Evolutionary conservation across 2,797 vertebrate genomes (phyloP), one percentile per base, ranked within the genome.

Genomic region (Artibeus jamaicensis): DNA sequence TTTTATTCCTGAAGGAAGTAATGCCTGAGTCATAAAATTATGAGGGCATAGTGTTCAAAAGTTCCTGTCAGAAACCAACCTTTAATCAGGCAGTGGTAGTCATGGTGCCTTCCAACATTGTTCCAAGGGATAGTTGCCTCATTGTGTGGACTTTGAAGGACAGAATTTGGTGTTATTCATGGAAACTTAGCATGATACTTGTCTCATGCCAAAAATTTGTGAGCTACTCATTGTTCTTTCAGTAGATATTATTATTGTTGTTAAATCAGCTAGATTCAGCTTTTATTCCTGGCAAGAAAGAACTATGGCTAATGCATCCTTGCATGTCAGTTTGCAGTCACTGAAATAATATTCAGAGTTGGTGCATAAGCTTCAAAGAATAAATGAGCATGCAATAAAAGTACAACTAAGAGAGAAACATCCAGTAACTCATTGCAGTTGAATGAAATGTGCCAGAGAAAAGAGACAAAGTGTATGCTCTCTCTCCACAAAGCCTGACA

Each of bases 221-320:
- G 59, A 92, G 44, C 21, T 37, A 37, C 21, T 65, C 59, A n/a
- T 26, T 67, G 22, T 92, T 90, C 71, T 84, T 95, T 86, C 46
- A 86, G 76, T 87, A 82, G 67, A 93, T 4, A 78, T 18, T 14
- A 90, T 92, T 91, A 85, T 71, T 95, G 73, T 71, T 95, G 73
- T 62, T 88, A 68, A 32, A 68, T 90, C 22, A 32, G 42, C 18
- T 39, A 82, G 73, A 91, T 77, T 85, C 26, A 42, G 37, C 68
- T 77, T 91, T 46, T 62, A 32, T 89, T 96, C 29, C 34, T 87
- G 55, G 74, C 84, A 89, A 44, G 26, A 73, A 83, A 91, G 48
- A 62, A 34, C 12, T 37, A 62, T 78, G 34, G 48, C 44, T 92
- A 93, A 74, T 81, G 26, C 22, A 53, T 89, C 48, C 12, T 83